Evolutionary conservation across 1,140 invertebrate genomes (phyloP).

Genomic region (Nebria ingens): DNA sequence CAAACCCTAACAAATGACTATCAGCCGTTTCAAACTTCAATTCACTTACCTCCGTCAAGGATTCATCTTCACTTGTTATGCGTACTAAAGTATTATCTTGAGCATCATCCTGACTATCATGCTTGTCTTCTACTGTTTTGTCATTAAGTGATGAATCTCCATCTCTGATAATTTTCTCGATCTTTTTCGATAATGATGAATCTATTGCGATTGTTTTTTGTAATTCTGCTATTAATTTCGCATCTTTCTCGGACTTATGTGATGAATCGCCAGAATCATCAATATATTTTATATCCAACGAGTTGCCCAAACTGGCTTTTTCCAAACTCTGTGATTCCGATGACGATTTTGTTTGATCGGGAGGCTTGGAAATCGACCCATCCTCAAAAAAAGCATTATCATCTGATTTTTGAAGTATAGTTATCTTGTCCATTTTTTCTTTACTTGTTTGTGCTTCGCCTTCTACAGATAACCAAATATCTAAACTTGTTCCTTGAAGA

Average conservation of each 20-base stretch:
- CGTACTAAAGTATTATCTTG: constrained; percentile 36
- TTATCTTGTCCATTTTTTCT: constrained; percentile 34
- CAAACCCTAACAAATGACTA: constrained; percentile 26
- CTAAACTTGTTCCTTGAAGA: constrained; percentile 36
- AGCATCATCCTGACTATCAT: constrained; percentile 33
- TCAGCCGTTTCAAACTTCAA: constrained; percentile 34
- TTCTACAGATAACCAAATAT: constrained; percentile 35
- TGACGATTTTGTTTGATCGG: constrained; percentile 31
- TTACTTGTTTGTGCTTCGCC: constrained; percentile 20
- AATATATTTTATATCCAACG: constrained; percentile 33
- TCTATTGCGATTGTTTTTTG: constrained; percentile 28
- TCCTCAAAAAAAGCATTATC: constrained; percentile 7
- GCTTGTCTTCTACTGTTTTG: constrained; percentile 29
- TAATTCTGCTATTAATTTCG: constrained; percentile 28
- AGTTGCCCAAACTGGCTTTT: constrained; percentile 31
- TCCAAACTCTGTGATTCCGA: constrained; percentile 32
- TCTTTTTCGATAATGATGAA: constrained; percentile 27
- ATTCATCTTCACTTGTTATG: constrained; percentile 51
- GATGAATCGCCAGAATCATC: constrained; percentile 33
- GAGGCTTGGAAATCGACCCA: not conserved
- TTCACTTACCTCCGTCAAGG: constrained; percentile 49
- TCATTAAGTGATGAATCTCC: constrained; percentile 29
- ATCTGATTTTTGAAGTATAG: constrained; percentile 27
- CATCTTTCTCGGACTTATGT: constrained; percentile 30
- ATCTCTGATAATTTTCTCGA: constrained; percentile 23